Evolutionary conservation across 2,797 vertebrate genomes (phyloP).

Genomic region (Tamandua tetradactyla): DNA sequence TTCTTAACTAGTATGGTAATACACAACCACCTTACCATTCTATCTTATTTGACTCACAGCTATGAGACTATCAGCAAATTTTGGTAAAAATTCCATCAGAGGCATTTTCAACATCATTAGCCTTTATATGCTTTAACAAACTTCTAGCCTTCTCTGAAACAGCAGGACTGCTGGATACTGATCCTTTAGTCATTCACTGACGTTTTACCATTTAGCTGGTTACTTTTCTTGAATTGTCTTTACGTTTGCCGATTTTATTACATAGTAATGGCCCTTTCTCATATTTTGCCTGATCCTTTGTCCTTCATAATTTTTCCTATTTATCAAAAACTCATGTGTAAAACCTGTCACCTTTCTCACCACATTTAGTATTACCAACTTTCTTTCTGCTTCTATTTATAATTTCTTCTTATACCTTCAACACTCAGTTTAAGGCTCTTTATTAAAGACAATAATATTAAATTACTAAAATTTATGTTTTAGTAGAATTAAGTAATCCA

Average conservation of each 20-base stretch:
- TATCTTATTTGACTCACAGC: background rate
- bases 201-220: too few species aligned
- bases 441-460: background rate
- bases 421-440: background rate
- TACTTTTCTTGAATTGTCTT: too few species aligned
- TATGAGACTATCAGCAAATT: background rate
- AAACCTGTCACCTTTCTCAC: background rate
- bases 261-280: background rate
- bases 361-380: background rate
- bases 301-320: background rate
- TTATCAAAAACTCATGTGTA: background rate
- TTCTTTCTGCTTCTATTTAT: background rate
- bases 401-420: background rate
- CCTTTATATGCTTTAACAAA: background rate
- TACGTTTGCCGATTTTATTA: background rate
- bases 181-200: background rate
- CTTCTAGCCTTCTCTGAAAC: background rate
- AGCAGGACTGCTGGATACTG: too few species aligned
- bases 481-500: too few species aligned
- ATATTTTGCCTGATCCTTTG: background rate
- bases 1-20: accelerated
- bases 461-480: too few species aligned
- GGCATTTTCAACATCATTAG: background rate
- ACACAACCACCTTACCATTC: background rate
- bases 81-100: background rate